phyloP scores from a whole-genome alignment of 2,797 vertebrate species.

The Heterohyrax brucei region DNA sequence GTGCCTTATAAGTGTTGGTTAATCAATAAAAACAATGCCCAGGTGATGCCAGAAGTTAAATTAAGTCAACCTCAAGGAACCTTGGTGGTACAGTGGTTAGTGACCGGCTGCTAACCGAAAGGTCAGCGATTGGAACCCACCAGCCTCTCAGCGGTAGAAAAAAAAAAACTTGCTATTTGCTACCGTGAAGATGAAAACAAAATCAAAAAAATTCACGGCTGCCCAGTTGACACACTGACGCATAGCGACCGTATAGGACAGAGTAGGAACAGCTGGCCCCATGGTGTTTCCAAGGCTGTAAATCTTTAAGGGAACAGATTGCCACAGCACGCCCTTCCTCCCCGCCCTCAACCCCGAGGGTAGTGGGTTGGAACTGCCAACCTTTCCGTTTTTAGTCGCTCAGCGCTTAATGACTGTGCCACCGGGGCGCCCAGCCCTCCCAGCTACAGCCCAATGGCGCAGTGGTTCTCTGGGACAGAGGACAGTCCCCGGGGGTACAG shows the following conservation, averaged over 20 bases:
- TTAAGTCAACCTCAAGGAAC: background rate
- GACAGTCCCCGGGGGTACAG: background rate
- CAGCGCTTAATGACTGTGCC: background rate
- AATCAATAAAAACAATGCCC: background rate
- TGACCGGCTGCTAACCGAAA: background rate
- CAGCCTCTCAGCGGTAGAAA: background rate
- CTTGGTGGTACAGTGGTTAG: background rate
- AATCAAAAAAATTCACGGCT: too few relatives aligned
- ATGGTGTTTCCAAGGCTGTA: background rate
- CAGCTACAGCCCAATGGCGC: accelerated
- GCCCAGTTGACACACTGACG: background rate
- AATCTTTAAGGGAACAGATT: background rate
- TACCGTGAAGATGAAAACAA: background rate
- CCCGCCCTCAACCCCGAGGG: too few relatives aligned
- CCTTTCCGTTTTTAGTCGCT: too few relatives aligned
- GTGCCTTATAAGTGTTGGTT: background rate
- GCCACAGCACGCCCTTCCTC: background rate
- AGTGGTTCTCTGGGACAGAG: too few relatives aligned
- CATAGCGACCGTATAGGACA: too few relatives aligned
- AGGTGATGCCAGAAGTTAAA: background rate
- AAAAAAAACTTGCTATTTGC: background rate
- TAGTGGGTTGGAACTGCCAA: background rate
- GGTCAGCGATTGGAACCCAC: background rate
- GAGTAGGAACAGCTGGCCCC: background rate
- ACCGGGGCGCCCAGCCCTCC: background rate